These are phyloP conservation scores for Eurytoma californica DNA, from an alignment of 2,888 invertebrate genomes.

Conservation along the genomic window DNA sequence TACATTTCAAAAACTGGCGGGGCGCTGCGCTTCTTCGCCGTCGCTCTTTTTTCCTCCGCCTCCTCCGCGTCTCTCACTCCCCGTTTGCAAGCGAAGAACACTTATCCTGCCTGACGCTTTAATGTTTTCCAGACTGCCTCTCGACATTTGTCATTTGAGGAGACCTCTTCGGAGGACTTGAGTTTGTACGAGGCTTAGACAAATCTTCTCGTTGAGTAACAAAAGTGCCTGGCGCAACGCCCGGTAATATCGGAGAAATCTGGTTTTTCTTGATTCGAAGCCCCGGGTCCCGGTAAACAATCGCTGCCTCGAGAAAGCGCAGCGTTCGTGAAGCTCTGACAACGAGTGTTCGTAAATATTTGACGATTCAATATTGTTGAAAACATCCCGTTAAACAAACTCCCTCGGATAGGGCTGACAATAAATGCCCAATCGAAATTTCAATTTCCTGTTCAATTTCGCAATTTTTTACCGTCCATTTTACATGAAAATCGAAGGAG, in stretches of 20 bases:
- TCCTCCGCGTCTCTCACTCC: conserved; percentile 7
- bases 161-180: conserved; percentile 38
- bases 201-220: conserved; percentile 48
- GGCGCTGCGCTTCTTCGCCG: background rate
- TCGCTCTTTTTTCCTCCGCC: conserved; percentile 1
- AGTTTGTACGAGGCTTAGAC: conserved; percentile 45
- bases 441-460: background rate
- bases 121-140: conserved; percentile 56
- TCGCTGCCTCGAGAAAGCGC: background rate
- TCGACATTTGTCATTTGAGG: conserved; percentile 54
- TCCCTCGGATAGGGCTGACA: background rate
- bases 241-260: conserved; percentile 1
- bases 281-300: conserved; percentile 20
- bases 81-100: conserved; percentile 43
- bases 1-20: conserved; percentile 30
- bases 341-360: too few relatives aligned
- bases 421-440: background rate
- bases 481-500: too few relatives aligned
- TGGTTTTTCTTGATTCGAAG: conserved; percentile 14
- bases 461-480: too few relatives aligned
- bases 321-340: too few relatives aligned
- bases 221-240: conserved; percentile 36
- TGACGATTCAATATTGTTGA: too few relatives aligned
- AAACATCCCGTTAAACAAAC: too few relatives aligned
- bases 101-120: conserved; percentile 44